These are phyloP conservation scores for Thelaira solivaga DNA, from an alignment of 2,888 invertebrate genomes.

Conservation along the genomic window DNA sequence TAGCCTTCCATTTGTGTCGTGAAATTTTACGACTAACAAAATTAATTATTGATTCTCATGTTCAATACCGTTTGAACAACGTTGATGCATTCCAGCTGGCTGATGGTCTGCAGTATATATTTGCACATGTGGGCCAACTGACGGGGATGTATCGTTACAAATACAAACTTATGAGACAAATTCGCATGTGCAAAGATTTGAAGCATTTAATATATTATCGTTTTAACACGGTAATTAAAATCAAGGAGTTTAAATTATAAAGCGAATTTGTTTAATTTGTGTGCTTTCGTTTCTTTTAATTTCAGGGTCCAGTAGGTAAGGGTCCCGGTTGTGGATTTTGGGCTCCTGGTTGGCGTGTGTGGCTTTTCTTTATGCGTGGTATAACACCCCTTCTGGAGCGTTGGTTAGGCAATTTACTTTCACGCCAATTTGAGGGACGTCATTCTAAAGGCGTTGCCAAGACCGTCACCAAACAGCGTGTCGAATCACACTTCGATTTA, in stretches of 20 bases:
- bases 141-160: conserved; percentile 99
- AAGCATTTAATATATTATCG: conserved; percentile 99
- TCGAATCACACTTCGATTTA: conserved; percentile 99
- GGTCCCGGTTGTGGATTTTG: conserved; percentile 99
- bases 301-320: conserved; percentile 95
- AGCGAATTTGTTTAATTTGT: not conserved
- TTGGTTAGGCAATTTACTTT: conserved; percentile 99
- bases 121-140: conserved; percentile 99
- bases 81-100: conserved; percentile 99
- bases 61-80: conserved; percentile 99
- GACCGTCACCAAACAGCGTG: conserved; percentile 99
- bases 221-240: conserved; percentile 90
- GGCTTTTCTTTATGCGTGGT: conserved; percentile 99
- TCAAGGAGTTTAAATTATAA: conserved; percentile 66
- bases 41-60: conserved; percentile 98
- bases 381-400: conserved; percentile 98
- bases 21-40: conserved; percentile 99
- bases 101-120: conserved; percentile 99
- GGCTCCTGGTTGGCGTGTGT: conserved; percentile 99
- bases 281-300: not conserved
- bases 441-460: conserved; percentile 99
- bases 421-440: conserved; percentile 98
- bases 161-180: conserved; percentile 98
- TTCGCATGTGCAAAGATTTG: conserved; percentile 99
- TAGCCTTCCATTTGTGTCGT: conserved; percentile 98